Percentiles rank a stretch among this genome's conserved stretches.
Conservation (phyloP, 2,113 vertebrate genomes). For the Heptranchias perlo region DNA sequence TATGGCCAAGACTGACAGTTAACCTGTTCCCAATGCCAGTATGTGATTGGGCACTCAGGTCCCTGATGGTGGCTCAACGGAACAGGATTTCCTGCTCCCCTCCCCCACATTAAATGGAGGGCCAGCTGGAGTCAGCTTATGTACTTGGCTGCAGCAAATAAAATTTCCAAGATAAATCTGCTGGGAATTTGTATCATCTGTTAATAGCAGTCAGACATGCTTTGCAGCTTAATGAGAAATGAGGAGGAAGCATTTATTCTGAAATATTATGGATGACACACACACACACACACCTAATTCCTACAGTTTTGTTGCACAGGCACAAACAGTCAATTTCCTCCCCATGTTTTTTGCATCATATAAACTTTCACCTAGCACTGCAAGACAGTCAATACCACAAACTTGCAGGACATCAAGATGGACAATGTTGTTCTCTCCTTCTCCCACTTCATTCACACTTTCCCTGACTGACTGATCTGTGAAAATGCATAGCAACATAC, state of each 20-base stretch:
- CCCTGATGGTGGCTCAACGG: not conserved
- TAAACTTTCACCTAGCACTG: not conserved
- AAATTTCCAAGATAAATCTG: not conserved
- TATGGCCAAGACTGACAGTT: not conserved
- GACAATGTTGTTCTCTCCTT: too few species aligned
- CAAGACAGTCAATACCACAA: not conserved
- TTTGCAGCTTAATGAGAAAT: not conserved
- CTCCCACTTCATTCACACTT: too few species aligned
- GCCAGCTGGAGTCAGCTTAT: not conserved
- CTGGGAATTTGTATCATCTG: not conserved
- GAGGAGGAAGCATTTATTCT: not conserved
- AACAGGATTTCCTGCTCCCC: not conserved
- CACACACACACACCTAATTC: not conserved
- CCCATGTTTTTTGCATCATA: not conserved
- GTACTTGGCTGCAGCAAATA: not conserved
- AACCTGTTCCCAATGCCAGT: not conserved
- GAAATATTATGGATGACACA: not conserved
- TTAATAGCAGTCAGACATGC: not conserved
- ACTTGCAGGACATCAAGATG: too few species aligned
- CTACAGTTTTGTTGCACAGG: not conserved
- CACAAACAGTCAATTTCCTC: not conserved
- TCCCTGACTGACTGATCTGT: too few species aligned
- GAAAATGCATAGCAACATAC: too few species aligned
- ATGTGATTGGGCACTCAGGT: not conserved
- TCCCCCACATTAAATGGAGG: not conserved